These are phyloP conservation scores for Sphaerophoria taeniata DNA, from an alignment of 2,888 invertebrate species.

Conservation along the genomic window DNA sequence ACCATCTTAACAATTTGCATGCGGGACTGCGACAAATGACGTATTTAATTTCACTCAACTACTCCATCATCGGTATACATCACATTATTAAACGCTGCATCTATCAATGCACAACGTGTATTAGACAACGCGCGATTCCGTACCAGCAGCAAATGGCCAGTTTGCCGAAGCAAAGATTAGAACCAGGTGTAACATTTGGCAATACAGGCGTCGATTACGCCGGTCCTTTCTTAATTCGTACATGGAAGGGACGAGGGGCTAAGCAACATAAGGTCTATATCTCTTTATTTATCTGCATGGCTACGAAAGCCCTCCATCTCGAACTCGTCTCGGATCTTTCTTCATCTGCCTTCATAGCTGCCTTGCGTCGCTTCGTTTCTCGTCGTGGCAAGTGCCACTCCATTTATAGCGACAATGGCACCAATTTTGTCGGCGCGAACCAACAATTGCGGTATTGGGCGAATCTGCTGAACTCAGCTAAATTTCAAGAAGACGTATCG, in stretches of 20 bases:
- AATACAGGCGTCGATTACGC: conserved; percentile 70
- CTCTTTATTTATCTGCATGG: conserved; percentile 74
- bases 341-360: conserved; percentile 76
- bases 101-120: conserved; percentile 61
- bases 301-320: conserved; percentile 76
- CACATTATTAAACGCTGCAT: conserved; percentile 56
- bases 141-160: conserved; percentile 54
- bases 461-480: conserved; percentile 18
- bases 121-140: conserved; percentile 24
- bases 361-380: conserved; percentile 76
- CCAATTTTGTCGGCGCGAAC: conserved; percentile 68
- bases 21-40: conserved; percentile 62
- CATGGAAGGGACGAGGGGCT: conserved; percentile 58
- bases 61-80: conserved; percentile 51
- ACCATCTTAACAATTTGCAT: conserved; percentile 57
- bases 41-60: conserved; percentile 45
- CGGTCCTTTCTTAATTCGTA: conserved; percentile 65
- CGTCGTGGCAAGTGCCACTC: conserved; percentile 59
- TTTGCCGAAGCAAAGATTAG: conserved; percentile 42
- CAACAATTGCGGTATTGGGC: conserved; percentile 49
- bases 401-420: conserved; percentile 63
- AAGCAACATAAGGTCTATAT: conserved; percentile 73
- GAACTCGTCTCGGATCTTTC: conserved; percentile 62
- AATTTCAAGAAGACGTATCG: conserved; percentile 36
- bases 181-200: conserved; percentile 53